A percentile compares a stretch with the other conserved stretches of the same genome.
Conservation (phyloP, 1,140 invertebrate genomes). For the Harpegnathos saltator region DNA sequence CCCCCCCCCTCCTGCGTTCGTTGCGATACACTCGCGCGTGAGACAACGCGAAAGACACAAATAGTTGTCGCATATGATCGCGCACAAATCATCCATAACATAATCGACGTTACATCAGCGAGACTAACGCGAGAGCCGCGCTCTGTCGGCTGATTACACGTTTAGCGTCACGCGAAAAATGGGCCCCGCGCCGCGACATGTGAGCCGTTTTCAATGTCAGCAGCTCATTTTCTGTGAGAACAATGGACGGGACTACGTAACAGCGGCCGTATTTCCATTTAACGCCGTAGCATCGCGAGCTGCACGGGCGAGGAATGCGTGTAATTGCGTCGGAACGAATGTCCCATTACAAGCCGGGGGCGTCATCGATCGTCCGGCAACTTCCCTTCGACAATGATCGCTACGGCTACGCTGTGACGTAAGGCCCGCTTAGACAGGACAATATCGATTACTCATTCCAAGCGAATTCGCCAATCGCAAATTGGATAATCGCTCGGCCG, state of each 20-base stretch:
- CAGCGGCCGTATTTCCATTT: constrained; percentile 42
- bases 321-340: constrained; percentile 27
- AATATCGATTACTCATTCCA: constrained; percentile 23
- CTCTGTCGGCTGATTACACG: constrained; percentile 5
- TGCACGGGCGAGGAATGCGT: not conserved
- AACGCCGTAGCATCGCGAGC: constrained; percentile 37
- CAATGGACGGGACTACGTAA: constrained; percentile 64
- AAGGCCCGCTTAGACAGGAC: not conserved
- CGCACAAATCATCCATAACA: too few species aligned
- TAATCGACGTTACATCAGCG: not conserved
- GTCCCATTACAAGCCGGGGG: not conserved
- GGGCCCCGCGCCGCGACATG: not conserved
- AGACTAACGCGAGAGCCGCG: not conserved
- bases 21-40: too few species aligned
- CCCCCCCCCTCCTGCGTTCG: not conserved
- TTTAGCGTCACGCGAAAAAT: constrained; percentile 38
- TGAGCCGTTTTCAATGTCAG: constrained; percentile 69
- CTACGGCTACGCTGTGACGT: constrained; percentile 15
- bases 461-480: constrained; percentile 25
- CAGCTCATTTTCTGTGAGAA: constrained; percentile 60
- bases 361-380: constrained; percentile 14
- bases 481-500: constrained; percentile 21
- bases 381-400: constrained; percentile 8
- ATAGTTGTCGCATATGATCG: too few species aligned
- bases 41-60: too few species aligned